Conservation (phyloP, 1,140 invertebrate species). For the Drosophila pruinosa region DNA sequence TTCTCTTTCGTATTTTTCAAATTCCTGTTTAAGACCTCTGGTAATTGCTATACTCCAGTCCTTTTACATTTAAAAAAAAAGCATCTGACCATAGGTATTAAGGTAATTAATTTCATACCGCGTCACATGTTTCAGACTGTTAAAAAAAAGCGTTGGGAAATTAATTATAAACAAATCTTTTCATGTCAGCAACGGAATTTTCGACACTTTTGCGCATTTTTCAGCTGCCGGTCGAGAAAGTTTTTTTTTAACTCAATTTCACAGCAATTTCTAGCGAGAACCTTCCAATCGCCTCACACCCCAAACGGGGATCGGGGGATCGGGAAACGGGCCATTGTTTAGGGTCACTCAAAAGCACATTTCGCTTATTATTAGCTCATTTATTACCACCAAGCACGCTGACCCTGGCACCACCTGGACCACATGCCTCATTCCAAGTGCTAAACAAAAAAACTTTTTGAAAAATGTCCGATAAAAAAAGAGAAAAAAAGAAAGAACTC, state of each 20-base stretch:
- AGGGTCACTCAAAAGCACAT: conserved; percentile 82
- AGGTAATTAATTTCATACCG: conserved; percentile 71
- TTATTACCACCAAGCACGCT: conserved; percentile 74
- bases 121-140: conserved; percentile 59
- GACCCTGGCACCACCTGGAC: conserved; percentile 73
- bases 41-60: conserved; percentile 28
- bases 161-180: conserved; percentile 82
- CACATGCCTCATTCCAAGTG: conserved; percentile 7
- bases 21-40: conserved; percentile 27
- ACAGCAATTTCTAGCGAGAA: conserved; percentile 45
- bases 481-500: conserved; percentile 19
- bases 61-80: not conserved
- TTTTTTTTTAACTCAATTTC: conserved; percentile 62
- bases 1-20: not conserved
- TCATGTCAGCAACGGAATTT: conserved; percentile 78
- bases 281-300: not conserved
- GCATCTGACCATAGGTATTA: conserved; percentile 62
- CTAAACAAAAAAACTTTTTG: conserved; percentile 52
- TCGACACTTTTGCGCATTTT: conserved; percentile 78
- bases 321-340: conserved; percentile 52
- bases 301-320: not conserved
- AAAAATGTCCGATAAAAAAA: conserved; percentile 61
- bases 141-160: conserved; percentile 47
- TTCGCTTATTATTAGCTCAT: conserved; percentile 82
- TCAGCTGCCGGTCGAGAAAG: conserved; percentile 30